A percentile compares a stretch with the other conserved stretches of the same genome.
These are phyloP conservation scores for Atta texana DNA, from an alignment of 1,140 invertebrate species.

Conservation along the genomic window DNA sequence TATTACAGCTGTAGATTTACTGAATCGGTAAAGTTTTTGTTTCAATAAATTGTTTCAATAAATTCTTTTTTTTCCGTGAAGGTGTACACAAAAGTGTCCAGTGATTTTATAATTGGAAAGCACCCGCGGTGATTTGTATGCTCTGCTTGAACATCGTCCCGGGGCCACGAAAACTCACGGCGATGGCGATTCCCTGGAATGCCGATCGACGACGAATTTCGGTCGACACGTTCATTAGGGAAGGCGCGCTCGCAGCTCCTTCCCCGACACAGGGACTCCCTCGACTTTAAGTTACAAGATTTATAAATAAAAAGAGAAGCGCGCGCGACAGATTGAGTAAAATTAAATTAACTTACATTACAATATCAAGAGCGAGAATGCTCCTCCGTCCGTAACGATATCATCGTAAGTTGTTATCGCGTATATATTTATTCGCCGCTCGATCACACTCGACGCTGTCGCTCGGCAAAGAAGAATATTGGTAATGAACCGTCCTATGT, in stretches of 20 bases:
- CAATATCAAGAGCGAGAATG: conserved; percentile 52
- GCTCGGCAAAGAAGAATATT: conserved; percentile 42
- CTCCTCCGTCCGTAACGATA: conserved; percentile 42
- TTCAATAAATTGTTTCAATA: too few relatives aligned
- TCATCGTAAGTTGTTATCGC: conserved; percentile 33
- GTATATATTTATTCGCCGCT: conserved; percentile 35
- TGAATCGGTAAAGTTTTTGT: too few relatives aligned
- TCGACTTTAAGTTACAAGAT: conserved; percentile 45
- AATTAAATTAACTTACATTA: conserved; percentile 64
- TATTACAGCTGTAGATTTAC: too few relatives aligned
- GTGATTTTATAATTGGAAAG: too few relatives aligned
- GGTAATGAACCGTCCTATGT: conserved; percentile 24
- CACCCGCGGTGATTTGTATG: too few relatives aligned
- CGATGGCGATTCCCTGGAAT: conserved; percentile 23
- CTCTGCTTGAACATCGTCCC: neutral
- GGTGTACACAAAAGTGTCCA: too few relatives aligned
- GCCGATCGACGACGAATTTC: conserved; percentile 10
- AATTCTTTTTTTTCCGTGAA: too few relatives aligned
- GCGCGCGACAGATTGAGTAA: conserved; percentile 28
- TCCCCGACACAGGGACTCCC: neutral
- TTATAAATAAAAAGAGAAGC: conserved; percentile 50
- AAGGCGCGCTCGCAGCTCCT: conserved; percentile 6
- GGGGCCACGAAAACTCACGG: neutral
- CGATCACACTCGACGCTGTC: conserved; percentile 50
- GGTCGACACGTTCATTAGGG: conserved; percentile 5